These are phyloP conservation scores for Alces alces DNA, from an alignment of 2,113 vertebrate species.

Conservation along the genomic window DNA sequence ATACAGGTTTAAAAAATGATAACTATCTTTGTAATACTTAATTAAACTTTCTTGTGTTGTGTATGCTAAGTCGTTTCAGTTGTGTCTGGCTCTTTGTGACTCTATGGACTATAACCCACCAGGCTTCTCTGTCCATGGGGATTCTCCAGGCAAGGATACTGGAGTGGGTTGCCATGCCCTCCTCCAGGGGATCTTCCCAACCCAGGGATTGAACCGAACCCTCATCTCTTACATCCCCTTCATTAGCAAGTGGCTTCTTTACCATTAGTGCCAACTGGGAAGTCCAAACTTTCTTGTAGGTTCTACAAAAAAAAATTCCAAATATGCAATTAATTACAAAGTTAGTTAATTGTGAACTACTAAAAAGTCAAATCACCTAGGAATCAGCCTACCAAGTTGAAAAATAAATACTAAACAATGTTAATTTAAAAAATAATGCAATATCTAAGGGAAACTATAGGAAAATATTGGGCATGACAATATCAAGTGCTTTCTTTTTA, in stretches of 20 bases:
- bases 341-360: neutral
- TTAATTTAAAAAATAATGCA: neutral
- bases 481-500: neutral
- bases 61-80: neutral
- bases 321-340: neutral
- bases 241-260: neutral
- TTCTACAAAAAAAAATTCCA: neutral
- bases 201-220: neutral
- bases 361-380: neutral
- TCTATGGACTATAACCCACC: neutral
- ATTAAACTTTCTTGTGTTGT: neutral
- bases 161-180: neutral
- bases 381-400: neutral
- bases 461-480: neutral
- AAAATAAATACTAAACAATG: neutral
- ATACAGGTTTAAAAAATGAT: neutral
- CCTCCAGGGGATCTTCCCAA: neutral
- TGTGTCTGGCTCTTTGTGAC: neutral
- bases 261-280: neutral
- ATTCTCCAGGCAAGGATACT: neutral
- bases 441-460: neutral
- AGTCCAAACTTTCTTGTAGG: neutral
- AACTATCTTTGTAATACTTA: neutral
- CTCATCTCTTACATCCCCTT: neutral
- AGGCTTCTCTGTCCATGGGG: neutral